A percentile compares a stretch with the other conserved stretches of the same genome.
Evolutionary conservation across 2,888 invertebrate species (phyloP).

Genomic region (Nomada hirtipes): DNA sequence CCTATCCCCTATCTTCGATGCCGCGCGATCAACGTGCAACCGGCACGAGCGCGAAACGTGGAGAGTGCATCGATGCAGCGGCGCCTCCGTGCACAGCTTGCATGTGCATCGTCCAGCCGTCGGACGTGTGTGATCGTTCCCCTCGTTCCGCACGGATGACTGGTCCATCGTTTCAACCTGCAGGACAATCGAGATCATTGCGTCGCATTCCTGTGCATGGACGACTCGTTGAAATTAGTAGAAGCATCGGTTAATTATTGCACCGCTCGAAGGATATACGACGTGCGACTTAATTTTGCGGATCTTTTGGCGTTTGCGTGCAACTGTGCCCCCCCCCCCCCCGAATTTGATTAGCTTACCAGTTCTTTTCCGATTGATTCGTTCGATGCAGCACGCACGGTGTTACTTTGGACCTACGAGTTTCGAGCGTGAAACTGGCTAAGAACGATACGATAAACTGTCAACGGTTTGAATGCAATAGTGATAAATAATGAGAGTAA

Average conservation of each 20-base stretch:
- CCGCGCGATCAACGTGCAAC: constrained; percentile 69
- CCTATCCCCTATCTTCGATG: constrained; percentile 76
- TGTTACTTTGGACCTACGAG: too few species aligned
- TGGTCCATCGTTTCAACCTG: constrained; percentile 65
- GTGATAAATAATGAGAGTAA: too few species aligned
- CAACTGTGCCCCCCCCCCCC: too few species aligned
- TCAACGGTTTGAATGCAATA: too few species aligned
- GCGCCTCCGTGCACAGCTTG: constrained; percentile 78
- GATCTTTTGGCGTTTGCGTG: too few species aligned
- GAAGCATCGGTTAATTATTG: constrained; percentile 16
- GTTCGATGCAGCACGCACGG: too few species aligned
- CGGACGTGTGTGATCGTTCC: constrained; percentile 69
- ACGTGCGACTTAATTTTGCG: not conserved
- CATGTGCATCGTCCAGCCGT: constrained; percentile 73
- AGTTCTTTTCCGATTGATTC: too few species aligned
- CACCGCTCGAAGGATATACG: not conserved
- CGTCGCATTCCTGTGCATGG: constrained; percentile 51
- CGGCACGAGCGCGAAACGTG: constrained; percentile 64
- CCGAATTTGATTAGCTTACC: too few species aligned
- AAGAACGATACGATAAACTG: too few species aligned
- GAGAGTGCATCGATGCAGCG: constrained; percentile 56
- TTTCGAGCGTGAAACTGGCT: too few species aligned
- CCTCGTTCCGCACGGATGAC: constrained; percentile 53
- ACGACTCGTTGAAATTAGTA: constrained; percentile 21
- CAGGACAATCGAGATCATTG: constrained; percentile 59